Percentiles rank a stretch among this genome's conserved stretches.
Conservation (phyloP, 2,888 invertebrate genomes). For the Iphiclides podalirius region DNA sequence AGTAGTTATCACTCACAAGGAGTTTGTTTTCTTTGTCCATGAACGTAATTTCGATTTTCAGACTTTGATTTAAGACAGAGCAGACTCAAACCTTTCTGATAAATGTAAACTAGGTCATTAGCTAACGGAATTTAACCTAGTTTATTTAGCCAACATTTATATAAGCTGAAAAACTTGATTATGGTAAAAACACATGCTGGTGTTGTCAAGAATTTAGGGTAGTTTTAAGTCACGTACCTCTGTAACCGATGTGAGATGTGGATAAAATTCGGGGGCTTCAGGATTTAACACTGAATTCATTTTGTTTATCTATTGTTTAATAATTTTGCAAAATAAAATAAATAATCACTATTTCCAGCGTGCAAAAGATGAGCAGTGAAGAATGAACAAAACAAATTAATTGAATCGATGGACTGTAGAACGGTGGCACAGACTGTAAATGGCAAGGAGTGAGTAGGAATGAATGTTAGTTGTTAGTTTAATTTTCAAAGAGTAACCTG, state of each 20-base stretch:
- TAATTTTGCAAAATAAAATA: constrained; percentile 31
- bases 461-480: not conserved
- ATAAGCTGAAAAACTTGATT: constrained; percentile 17
- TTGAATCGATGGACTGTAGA: not conserved
- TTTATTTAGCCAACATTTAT: constrained; percentile 16
- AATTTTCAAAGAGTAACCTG: no score
- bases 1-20: constrained; percentile 2
- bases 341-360: constrained; percentile 33
- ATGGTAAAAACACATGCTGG: constrained; percentile 47
- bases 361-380: constrained; percentile 35
- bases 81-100: constrained; percentile 2
- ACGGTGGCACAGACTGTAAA: not conserved
- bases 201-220: constrained; percentile 37
- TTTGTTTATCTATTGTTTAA: constrained; percentile 33
- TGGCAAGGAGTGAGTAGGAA: not conserved
- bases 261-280: constrained; percentile 65
- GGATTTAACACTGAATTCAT: constrained; percentile 66
- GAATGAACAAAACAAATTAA: constrained; percentile 27
- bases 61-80: not conserved
- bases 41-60: constrained; percentile 20
- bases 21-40: constrained; percentile 30
- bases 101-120: constrained; percentile 25
- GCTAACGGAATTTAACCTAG: constrained; percentile 24
- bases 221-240: constrained; percentile 48
- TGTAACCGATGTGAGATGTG: constrained; percentile 50